phyloP scores from a whole-genome alignment of 2,113 vertebrate genomes.

The Epinephelus moara region DNA sequence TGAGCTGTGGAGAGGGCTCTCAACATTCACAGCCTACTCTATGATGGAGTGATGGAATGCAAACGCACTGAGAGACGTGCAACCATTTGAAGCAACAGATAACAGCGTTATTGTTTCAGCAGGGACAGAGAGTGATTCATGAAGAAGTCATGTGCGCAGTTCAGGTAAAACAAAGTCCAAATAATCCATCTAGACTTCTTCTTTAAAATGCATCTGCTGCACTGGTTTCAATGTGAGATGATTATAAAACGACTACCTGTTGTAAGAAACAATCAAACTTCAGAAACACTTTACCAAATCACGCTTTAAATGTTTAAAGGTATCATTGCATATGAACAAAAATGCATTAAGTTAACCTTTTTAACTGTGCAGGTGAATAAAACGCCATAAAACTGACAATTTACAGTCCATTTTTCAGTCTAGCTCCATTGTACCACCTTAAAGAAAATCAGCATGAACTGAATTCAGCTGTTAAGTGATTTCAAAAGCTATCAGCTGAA shows the following conservation, averaged over 20 bases:
- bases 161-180: neutral
- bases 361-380: neutral
- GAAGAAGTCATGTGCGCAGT: neutral
- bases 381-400: neutral
- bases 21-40: constrained; percentile 38
- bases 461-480: neutral
- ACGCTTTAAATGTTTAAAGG: neutral
- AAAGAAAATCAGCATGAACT: neutral
- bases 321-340: neutral
- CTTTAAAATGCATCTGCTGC: neutral
- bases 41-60: constrained; percentile 20
- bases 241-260: neutral
- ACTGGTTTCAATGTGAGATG: neutral
- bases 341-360: neutral
- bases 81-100: constrained; percentile 23
- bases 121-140: constrained; percentile 28
- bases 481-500: neutral
- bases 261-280: neutral
- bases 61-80: constrained; percentile 25
- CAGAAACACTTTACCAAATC: neutral
- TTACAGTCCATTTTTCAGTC: neutral
- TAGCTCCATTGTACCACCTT: neutral
- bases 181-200: neutral
- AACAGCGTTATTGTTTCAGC: constrained; percentile 44
- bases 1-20: constrained; percentile 29